phyloP scores from a whole-genome alignment of 2,797 vertebrate species.

The Labroides dimidiatus region DNA sequence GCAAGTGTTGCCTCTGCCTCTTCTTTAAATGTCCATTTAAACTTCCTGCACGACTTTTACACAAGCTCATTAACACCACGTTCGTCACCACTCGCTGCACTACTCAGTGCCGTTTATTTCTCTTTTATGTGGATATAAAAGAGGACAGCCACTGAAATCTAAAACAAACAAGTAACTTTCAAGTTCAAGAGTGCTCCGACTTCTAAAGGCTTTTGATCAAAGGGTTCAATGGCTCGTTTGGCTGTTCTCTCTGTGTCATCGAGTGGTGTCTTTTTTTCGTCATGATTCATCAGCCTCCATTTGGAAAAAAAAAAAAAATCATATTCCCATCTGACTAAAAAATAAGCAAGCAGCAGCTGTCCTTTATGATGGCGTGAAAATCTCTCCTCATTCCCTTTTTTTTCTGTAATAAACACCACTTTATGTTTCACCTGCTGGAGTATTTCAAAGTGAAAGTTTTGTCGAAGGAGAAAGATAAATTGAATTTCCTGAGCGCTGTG shows the following conservation, averaged over 20 bases:
- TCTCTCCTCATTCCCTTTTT: conserved; percentile 10
- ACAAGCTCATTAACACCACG: conserved; percentile 58
- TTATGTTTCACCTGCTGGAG: conserved; percentile 48
- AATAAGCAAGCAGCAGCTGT: conserved; percentile 12
- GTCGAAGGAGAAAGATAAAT: conserved; percentile 46
- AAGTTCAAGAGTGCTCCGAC: conserved; percentile 67
- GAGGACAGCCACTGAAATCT: conserved; percentile 54
- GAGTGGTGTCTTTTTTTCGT: conserved; percentile 45
- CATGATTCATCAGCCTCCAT: conserved; percentile 32
- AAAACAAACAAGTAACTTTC: conserved; percentile 66
- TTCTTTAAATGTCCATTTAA: conserved; percentile 41
- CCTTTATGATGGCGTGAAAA: conserved; percentile 9
- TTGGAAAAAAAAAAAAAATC: conserved; percentile 8
- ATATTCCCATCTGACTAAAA: conserved; percentile 22
- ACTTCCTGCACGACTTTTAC: conserved; percentile 25
- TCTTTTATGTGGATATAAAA: conserved; percentile 67
- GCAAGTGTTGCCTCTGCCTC: neutral
- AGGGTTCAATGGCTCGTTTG: conserved; percentile 57
- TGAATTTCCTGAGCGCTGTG: conserved; percentile 51
- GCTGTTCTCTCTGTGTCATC: conserved; percentile 63
- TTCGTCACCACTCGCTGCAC: conserved; percentile 24
- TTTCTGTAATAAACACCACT: conserved; percentile 21
- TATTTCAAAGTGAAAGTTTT: conserved; percentile 48
- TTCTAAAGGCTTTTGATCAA: conserved; percentile 72
- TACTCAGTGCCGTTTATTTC: conserved; percentile 44